Conservation (phyloP, 2,797 vertebrate genomes). For the Vireo griseus region DNA sequence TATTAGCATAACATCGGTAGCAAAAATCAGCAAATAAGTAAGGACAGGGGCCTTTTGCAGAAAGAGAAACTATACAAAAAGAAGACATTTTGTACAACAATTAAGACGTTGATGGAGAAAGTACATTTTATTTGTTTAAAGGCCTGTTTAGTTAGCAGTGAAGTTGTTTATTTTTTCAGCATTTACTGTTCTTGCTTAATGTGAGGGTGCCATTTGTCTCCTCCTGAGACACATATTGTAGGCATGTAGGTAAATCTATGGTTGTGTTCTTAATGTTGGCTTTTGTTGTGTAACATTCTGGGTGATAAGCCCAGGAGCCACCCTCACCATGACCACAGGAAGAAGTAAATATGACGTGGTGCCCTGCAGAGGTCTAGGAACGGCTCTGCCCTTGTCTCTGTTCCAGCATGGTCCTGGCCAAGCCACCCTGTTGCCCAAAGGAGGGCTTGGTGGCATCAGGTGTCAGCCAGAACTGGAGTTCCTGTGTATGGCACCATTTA, state of each 20-base stretch:
- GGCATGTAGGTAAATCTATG: neutral
- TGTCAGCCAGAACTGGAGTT: neutral
- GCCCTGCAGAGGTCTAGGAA: neutral
- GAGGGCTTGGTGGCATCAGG: neutral
- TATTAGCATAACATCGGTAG: conserved; percentile 51
- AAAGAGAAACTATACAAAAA: conserved; percentile 55
- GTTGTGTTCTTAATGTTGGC: neutral
- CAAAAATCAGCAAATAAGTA: conserved; percentile 44
- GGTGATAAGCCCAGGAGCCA: neutral
- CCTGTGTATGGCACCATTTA: neutral
- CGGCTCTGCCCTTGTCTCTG: neutral
- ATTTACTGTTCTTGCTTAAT: neutral
- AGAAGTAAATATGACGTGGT: neutral
- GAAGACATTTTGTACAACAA: conserved; percentile 37
- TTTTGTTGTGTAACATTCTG: neutral
- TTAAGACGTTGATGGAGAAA: conserved; percentile 33
- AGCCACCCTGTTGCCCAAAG: neutral
- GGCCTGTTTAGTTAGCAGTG: neutral
- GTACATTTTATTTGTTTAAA: conserved; percentile 49
- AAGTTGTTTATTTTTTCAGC: neutral
- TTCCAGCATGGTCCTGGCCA: neutral
- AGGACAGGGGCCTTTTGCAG: neutral
- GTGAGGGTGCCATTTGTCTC: neutral
- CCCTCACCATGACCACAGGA: neutral
- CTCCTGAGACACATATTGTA: neutral